Base-by-base conservation (phyloP, 2,888 invertebrate species). In the Brenthis ino region DNA sequence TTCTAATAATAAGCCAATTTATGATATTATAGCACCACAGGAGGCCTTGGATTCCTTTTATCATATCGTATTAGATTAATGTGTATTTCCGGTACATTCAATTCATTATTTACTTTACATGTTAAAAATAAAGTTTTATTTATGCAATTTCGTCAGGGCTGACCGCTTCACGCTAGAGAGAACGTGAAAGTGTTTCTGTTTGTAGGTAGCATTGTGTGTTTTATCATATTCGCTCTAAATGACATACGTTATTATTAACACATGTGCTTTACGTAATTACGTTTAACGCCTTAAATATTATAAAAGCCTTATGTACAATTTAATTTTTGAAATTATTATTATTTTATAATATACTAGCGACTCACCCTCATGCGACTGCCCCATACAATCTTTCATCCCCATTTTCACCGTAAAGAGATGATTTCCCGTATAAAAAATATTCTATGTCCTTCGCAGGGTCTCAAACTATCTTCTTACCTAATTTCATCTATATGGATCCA, bases 161-260 rank as follows among this genome's bases (percentile, higher is more conserved):
- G 83, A 83, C 82, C 82, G 86, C 37, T 43, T 87, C 87, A 87
- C 82, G 86, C 82, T 72, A 82, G 76, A 77, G 73, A 77, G 81
- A 82, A 84, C 85, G 87, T 87, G 87, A 89, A 88, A 89, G 88
- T 86, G 80, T 79, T 77, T 65, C 72, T 50, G 56, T 16, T 14
- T 50, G 57, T 55, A 54, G n/a, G 64, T 50, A 47, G 50, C 55
- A 37, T 57, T 63, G 58, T 68, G 48, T 63, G 67, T 68, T 68
- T 43, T 66, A 66, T 71, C 60, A 70, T 70, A 68, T 60, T 68
- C 68, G 72, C 68, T 70, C 67, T 70, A 60, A 72, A 70, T 72
- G 72, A 72, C 63, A 64, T 55, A 60, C 12, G 60, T 33, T 60
- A 50, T 33, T 50, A 60, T 33, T 50, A 60, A 33, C 50, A 50